Conservation (phyloP, 2,888 invertebrate species). For the Lasioglossum vierecki region DNA sequence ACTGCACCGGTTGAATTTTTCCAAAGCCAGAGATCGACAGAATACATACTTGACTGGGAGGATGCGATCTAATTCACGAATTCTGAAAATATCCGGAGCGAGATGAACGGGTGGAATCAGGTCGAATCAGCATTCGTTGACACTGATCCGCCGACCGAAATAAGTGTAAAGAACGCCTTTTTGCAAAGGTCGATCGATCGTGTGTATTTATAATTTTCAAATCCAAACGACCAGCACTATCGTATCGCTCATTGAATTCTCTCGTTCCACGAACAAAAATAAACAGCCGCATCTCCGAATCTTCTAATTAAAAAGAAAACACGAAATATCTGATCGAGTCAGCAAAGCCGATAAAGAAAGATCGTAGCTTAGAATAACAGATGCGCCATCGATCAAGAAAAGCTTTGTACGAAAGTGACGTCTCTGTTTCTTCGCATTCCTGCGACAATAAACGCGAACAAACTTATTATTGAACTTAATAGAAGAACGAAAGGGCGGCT, state of each 20-base stretch:
- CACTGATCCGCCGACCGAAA: conserved; percentile 4
- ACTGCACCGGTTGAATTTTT: neutral
- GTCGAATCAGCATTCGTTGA: conserved; percentile 5
- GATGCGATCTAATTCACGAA: conserved; percentile 34
- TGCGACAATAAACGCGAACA: too few relatives aligned
- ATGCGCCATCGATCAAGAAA: too few relatives aligned
- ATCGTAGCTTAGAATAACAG: neutral
- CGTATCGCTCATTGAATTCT: neutral
- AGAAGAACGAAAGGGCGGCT: neutral
- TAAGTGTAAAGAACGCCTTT: neutral
- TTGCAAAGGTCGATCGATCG: neutral
- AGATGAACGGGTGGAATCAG: conserved; percentile 6
- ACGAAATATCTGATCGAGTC: neutral
- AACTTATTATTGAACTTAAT: too few relatives aligned
- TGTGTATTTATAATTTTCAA: conserved; percentile 1
- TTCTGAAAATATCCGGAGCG: conserved; percentile 36
- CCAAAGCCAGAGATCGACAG: neutral
- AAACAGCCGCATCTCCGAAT: neutral
- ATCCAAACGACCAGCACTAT: neutral
- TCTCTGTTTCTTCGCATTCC: too few relatives aligned
- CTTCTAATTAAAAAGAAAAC: neutral
- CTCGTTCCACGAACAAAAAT: neutral
- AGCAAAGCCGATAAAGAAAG: too few relatives aligned
- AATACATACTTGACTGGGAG: neutral
- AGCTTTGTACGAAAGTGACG: too few relatives aligned